Evolutionary conservation across 2,888 invertebrate species (phyloP), one percentile per base, ranked within the genome.

Genomic region (Eupithecia exiguata): DNA sequence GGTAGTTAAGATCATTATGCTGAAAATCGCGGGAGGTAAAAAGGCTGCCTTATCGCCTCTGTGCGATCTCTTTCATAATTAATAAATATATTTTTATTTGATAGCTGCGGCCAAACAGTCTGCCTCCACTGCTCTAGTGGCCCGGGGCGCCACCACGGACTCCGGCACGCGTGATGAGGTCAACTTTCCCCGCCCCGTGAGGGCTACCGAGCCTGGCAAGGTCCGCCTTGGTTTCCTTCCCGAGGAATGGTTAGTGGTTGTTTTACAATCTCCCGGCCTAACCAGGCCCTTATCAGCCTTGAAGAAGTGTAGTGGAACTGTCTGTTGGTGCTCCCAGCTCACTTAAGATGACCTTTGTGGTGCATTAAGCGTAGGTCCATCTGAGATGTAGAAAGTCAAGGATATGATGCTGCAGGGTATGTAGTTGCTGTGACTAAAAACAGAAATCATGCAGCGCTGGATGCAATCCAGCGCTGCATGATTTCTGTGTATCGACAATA

Each of bases 221-320:
- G 98, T 98, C 74, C 96, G 99, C 71, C 90, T 98, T 84, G 98
- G 98, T 66, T 98, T 99, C 87, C 85, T 99, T 80, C 99, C 99
- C 62, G 99, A 99, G 83, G 97, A 97, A 94, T 99, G 99, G 99
- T 95, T 78, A 83, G 80, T 35, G 14, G 21, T 9, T 16, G 49
- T 49, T 49, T 5, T 49, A 21, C 58, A 21, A 38, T 38, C 38
- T 38, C 38, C 7, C 7, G 7, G 38, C 38, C 38, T 38, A 9
- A 7, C 38, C 38, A 1, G 7, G 38, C 38, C 9, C 38, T 38
- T 9, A 38, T 38, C 38, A 38, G 38, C 38, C 38, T 38, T 38
- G 38, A 38, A 38, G 7, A n/a, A 38, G 38, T 38, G n/a, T 18
- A 49, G 49, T 49, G 14, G 14, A 1, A 38, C 38, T 38, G 7